Evolutionary conservation across 2,113 vertebrate species (phyloP), one percentile per base, ranked within the genome.

Genomic region (Monopterus albus): DNA sequence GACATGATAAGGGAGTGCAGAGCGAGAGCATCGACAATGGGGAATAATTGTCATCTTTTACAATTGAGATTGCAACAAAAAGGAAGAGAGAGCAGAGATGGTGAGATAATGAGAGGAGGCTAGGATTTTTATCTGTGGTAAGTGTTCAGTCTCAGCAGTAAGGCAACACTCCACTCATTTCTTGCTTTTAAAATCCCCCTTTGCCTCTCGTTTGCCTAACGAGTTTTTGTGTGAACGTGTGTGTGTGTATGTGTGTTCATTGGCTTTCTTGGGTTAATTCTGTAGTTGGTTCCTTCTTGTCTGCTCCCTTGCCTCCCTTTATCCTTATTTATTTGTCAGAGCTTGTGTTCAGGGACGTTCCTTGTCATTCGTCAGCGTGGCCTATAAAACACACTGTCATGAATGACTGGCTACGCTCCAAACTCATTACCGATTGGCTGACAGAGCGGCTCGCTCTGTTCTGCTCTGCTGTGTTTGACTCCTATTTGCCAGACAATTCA

Each of bases 401-500:
- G 95, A 96, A 93, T 95, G 95, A 96, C 94, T 96, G 95, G 94
- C 92, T 94, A 91, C 91, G 93, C 92, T 94, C 95, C 93, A 93
- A 91, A 96, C 94, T 96, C 95, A 95, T 96, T 95, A 95, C 95
- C 94, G 90, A 95, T 95, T 94, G 95, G 94, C 95, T 96, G 95
- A 97, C 96, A 94, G 95, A 95, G 94, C 94, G 95, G 79, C 72
- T 75, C 82, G 67, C 86, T 82, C 65, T 71, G 87, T 88, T 86
- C 88, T 88, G 87, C 90, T 88, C 87, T 26, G 82, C 71, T 89
- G 86, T 88, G 78, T 88, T 82, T 87, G 85, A 84, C 86, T 90
- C 86, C 80, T 83, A 78, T 89, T 90, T 85, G 83, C 87, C 90
- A 89, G 90, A 87, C 87, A 84, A 88, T 88, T 84, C 76, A 75